A percentile compares a stretch with the other conserved stretches of the same genome.
Conservation (phyloP, 2,888 invertebrate species). For the Pteria penguin region DNA sequence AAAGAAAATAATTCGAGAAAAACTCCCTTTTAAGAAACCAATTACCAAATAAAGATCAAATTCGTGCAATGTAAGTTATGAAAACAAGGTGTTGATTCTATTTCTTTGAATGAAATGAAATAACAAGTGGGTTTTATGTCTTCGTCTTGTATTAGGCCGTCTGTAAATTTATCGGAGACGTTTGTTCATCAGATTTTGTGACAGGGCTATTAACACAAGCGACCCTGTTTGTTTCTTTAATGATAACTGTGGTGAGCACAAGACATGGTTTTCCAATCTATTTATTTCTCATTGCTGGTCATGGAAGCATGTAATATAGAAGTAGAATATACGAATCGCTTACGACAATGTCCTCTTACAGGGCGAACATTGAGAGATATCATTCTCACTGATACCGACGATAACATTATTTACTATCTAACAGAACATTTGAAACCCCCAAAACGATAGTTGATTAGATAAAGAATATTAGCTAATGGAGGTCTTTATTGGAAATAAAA, state of each 20-base stretch:
- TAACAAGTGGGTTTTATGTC: not conserved
- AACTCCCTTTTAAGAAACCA: not conserved
- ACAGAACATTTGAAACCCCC: too few relatives aligned
- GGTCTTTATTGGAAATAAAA: not conserved
- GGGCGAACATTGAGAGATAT: too few relatives aligned
- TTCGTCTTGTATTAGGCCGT: not conserved
- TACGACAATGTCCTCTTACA: too few relatives aligned
- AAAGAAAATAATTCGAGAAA: not conserved
- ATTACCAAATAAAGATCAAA: not conserved
- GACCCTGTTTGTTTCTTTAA: constrained; percentile 37
- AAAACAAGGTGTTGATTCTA: constrained; percentile 32
- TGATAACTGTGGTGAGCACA: constrained; percentile 9
- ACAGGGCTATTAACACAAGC: constrained; percentile 40
- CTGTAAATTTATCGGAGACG: not conserved
- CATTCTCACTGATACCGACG: too few relatives aligned
- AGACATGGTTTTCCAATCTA: constrained; percentile 25
- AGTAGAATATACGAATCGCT: too few relatives aligned
- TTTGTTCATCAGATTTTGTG: constrained; percentile 28
- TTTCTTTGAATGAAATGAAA: constrained; percentile 23
- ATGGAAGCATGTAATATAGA: constrained; percentile 30
- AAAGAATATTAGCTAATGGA: not conserved
- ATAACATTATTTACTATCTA: too few relatives aligned
- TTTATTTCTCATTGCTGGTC: constrained; percentile 35
- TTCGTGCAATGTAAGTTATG: constrained; percentile 21
- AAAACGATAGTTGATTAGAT: too few relatives aligned